These are phyloP conservation scores for Brienomyrus longianalis DNA, from an alignment of 2,113 vertebrate genomes.

Conservation along the genomic window DNA sequence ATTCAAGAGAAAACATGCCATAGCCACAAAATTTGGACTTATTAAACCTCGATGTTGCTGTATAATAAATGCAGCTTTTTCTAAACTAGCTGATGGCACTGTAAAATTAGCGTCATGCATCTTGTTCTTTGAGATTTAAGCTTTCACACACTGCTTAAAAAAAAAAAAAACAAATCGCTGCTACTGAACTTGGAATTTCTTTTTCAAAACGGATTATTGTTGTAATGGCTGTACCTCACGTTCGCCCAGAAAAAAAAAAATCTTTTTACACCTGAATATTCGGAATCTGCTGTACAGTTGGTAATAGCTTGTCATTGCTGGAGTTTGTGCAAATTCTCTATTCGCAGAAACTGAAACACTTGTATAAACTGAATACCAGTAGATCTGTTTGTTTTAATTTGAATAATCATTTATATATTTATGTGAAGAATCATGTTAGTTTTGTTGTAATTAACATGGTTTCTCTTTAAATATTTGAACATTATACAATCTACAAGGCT, in stretches of 20 bases:
- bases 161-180: constrained; percentile 48
- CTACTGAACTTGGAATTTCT: constrained; percentile 50
- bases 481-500: constrained; percentile 55
- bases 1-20: constrained; percentile 58
- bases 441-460: constrained; percentile 63
- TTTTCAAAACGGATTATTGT: constrained; percentile 51
- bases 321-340: constrained; percentile 31
- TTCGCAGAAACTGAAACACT: constrained; percentile 34
- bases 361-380: constrained; percentile 36
- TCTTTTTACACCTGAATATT: constrained; percentile 26
- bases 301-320: constrained; percentile 74
- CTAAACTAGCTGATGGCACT: constrained; percentile 46
- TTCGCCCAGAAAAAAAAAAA: constrained; percentile 21
- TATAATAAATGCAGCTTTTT: constrained; percentile 41
- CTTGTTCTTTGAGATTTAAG: constrained; percentile 35
- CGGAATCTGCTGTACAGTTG: constrained; percentile 44
- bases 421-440: constrained; percentile 67
- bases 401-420: constrained; percentile 52
- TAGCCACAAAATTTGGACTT: constrained; percentile 42
- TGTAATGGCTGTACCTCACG: constrained; percentile 38
- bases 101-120: constrained; percentile 35
- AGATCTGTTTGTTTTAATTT: constrained; percentile 20
- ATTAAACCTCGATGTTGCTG: constrained; percentile 46
- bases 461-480: constrained; percentile 61
- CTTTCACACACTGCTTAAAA: constrained; percentile 39